These are phyloP conservation scores for Saturnia pavonia DNA, from an alignment of 2,888 invertebrate species.

Conservation along the genomic window DNA sequence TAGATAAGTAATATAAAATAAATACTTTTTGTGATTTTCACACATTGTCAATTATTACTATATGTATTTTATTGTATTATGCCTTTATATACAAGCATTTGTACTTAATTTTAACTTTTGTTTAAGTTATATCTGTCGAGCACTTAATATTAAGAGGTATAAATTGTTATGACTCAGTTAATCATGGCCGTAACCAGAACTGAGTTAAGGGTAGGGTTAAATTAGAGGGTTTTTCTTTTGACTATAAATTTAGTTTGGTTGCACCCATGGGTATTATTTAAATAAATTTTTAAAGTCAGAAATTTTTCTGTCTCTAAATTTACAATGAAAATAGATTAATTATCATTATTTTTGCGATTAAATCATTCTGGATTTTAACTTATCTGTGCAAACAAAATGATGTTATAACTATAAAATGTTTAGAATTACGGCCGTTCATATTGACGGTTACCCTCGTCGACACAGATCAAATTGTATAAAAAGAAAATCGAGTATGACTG, in stretches of 20 bases:
- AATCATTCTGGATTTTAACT: background rate
- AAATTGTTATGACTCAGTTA: background rate
- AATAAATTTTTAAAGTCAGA: background rate
- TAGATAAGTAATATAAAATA: background rate
- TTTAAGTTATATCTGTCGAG: background rate
- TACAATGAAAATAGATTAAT: background rate
- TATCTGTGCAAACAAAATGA: background rate
- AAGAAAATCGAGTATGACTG: background rate
- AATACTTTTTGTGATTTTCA: background rate
- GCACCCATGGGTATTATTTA: background rate
- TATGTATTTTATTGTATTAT: background rate
- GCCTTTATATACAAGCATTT: background rate
- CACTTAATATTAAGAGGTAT: background rate
- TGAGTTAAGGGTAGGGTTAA: background rate
- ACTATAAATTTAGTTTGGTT: no score
- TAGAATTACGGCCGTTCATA: no score
- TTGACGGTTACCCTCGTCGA: no score
- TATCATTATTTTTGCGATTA: background rate
- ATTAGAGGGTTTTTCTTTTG: no score
- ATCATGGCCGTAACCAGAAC: constrained; percentile 2
- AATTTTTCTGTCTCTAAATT: background rate
- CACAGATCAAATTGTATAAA: background rate
- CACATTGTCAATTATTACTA: background rate
- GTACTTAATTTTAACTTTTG: background rate
- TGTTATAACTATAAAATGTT: no score